Percentiles rank a stretch among this genome's conserved stretches.
phyloP scores from a whole-genome alignment of 2,113 vertebrate species.

The Atherinomorus stipes region DNA sequence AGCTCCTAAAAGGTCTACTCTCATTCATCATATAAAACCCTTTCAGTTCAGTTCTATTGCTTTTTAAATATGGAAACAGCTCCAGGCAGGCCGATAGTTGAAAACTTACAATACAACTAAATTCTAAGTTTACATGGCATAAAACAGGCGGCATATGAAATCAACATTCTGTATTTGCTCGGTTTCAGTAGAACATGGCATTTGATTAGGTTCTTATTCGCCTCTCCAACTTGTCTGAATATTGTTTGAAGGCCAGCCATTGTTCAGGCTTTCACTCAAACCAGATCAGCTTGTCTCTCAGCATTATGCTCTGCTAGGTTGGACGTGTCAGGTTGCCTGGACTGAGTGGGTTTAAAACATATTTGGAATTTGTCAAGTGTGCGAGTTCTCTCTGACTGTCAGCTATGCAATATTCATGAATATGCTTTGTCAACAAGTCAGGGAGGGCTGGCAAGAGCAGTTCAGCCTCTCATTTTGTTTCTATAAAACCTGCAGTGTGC shows the following conservation, averaged over 20 bases:
- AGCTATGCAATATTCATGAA: constrained; percentile 2
- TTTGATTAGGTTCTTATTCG: too few species aligned
- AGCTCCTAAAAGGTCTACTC: background rate
- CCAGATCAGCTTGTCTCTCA: background rate
- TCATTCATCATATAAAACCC: constrained; percentile 23
- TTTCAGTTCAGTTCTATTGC: constrained; percentile 7
- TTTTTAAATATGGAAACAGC: constrained; percentile 8
- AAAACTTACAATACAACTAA: background rate
- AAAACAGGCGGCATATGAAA: background rate
- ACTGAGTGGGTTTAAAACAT: background rate
- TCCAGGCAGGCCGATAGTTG: background rate
- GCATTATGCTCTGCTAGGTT: background rate
- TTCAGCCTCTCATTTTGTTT: background rate
- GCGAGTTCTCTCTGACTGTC: background rate
- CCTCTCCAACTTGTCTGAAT: too few species aligned
- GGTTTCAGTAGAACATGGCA: background rate
- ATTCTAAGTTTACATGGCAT: constrained; percentile 14
- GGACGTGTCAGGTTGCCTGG: background rate
- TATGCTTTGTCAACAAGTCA: constrained; percentile 5
- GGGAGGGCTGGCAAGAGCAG: background rate
- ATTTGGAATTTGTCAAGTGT: background rate
- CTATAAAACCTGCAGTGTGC: background rate
- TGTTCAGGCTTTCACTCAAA: background rate
- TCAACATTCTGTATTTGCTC: background rate
- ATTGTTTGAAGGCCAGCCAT: background rate